Conservation (phyloP, 2,113 vertebrate species). For the Fulica atra region DNA sequence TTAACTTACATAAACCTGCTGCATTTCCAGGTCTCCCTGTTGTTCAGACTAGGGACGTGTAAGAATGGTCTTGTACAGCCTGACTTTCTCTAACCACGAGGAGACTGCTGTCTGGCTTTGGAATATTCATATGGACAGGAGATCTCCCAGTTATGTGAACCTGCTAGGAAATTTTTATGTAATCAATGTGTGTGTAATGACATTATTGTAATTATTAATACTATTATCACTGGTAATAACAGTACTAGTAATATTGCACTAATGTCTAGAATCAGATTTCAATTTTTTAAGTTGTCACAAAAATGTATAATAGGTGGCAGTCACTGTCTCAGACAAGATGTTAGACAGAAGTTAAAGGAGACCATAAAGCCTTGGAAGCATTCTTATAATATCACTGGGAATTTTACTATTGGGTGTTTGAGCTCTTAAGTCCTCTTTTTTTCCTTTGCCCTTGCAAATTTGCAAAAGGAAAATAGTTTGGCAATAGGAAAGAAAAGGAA, state of each 20-base stretch:
- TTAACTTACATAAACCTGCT: neutral
- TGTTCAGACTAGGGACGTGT: neutral
- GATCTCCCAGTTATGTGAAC: neutral
- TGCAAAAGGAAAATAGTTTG: neutral
- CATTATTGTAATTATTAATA: neutral
- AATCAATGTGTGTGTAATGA: neutral
- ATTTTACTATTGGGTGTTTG: neutral
- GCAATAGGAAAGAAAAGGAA: neutral
- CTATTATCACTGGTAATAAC: neutral
- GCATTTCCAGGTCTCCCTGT: neutral
- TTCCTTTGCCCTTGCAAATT: neutral
- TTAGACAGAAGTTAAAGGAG: neutral
- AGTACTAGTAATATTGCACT: neutral
- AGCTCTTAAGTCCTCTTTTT: fast-evolving
- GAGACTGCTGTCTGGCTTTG: neutral
- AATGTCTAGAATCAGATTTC: neutral
- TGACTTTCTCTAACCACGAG: neutral
- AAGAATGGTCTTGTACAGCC: neutral
- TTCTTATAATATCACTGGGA: neutral
- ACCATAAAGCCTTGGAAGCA: neutral
- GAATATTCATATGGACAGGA: neutral
- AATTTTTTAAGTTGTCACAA: neutral
- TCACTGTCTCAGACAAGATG: neutral
- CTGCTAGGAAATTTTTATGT: neutral
- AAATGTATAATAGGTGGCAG: neutral